Evolutionary conservation across 2,113 vertebrate genomes (phyloP), one percentile per base, ranked within the genome.

Genomic region (Buteo buteo): DNA sequence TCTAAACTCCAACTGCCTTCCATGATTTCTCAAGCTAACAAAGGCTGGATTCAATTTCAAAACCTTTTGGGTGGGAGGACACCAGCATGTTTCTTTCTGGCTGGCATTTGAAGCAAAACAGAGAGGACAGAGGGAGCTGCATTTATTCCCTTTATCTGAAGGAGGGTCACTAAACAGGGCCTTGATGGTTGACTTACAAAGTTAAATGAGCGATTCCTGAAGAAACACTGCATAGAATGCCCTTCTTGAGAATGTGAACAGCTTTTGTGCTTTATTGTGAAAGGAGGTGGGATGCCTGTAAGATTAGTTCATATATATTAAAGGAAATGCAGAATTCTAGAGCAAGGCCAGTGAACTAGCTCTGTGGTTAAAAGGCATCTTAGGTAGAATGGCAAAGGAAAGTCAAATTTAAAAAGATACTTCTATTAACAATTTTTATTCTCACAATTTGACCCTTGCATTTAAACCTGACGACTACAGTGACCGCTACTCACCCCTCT

Each of bases 91-190:
- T 94, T 94, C 94, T 76, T 96, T 95, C 91, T 93, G 69, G 57
- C 36, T 96, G 90, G 82, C 88, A 95, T 97, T 92, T 92, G 91
- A 91, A 95, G 88, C 65, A 84, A 78, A 93, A 81, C 80, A 84
- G 71, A 74, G 78, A 71, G 69, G 79, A 92, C 19, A 95, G 65
- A 92, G 64, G 26, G 55, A 82, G 80, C 83, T 49, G 80, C 65
- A 72, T 94, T 95, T 88, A 66, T 82, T 84, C 69, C 28, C 32
- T 93, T 88, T 96, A 86, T 94, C 86, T 88, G 95, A 86, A 94
- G 93, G 77, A 87, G 57, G 61, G 77, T 82, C 80, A 89, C 70
- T 67, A 92, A 91, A 67, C 36, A 94, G 44, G 70, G 81, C 91
- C 70, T 93, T 95, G 86, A 87, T 89, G 94, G 83, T 86, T 89